Evolutionary conservation across 2,888 invertebrate species (phyloP).

Genomic region (Idaea dimidiata): DNA sequence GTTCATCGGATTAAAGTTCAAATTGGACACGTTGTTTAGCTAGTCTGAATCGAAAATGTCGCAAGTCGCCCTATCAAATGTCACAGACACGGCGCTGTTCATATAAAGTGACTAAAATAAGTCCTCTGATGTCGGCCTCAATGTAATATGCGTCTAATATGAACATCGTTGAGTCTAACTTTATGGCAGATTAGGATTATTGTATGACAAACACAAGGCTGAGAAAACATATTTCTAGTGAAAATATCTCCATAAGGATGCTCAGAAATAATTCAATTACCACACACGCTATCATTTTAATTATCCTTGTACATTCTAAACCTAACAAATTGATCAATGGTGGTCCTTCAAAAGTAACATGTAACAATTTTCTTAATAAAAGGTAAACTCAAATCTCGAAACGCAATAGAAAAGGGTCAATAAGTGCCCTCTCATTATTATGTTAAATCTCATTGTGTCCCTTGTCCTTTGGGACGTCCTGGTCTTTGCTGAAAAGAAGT

Average conservation of each 20-base stretch:
- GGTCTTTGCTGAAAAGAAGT: conserved; percentile 44
- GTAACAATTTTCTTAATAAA: conserved; percentile 19
- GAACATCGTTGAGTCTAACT: background rate
- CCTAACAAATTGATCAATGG: background rate
- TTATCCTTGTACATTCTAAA: background rate
- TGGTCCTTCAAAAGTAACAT: background rate
- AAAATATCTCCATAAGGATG: background rate
- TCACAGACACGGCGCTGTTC: conserved; percentile 56
- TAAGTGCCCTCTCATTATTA: conserved; percentile 56
- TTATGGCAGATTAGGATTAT: conserved; percentile 8
- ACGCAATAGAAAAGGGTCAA: conserved; percentile 39
- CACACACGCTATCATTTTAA: background rate
- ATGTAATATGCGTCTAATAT: background rate
- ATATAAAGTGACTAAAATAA: conserved; percentile 71
- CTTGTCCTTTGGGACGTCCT: conserved; percentile 49
- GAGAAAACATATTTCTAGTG: background rate
- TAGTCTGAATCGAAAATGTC: conserved; percentile 49
- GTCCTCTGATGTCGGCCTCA: conserved; percentile 50
- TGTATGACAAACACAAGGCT: background rate
- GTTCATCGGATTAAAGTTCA: conserved; percentile 31
- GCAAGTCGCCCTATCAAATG: conserved; percentile 65
- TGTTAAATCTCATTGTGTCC: conserved; percentile 64
- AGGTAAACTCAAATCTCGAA: conserved; percentile 22
- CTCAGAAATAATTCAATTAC: background rate
- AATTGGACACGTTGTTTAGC: conserved; percentile 31